Percentiles rank a stretch among this genome's conserved stretches.
Evolutionary conservation across 2,797 vertebrate species (phyloP).

Genomic region (Saguinus oedipus): DNA sequence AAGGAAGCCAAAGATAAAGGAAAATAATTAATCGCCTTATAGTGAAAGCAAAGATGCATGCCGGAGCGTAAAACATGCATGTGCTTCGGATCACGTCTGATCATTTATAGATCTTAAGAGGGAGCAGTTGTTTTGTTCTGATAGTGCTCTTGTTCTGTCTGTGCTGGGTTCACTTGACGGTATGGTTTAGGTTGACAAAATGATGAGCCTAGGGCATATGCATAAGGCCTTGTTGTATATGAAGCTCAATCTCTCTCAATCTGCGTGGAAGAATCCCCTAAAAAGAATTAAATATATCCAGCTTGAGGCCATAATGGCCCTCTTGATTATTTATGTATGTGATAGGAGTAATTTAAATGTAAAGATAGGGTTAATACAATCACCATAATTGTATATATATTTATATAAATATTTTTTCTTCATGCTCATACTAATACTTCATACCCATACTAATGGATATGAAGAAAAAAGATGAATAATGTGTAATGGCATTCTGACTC

Average conservation of each 20-base stretch:
- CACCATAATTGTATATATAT: not conserved
- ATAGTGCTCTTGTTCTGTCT: not conserved
- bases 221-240: not conserved
- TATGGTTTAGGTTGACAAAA: not conserved
- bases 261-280: not conserved
- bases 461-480: not conserved
- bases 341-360: not conserved
- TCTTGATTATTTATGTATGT: not conserved
- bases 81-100: not conserved
- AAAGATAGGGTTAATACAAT: not conserved
- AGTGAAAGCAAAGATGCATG: not conserved
- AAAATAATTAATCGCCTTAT: not conserved
- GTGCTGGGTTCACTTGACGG: not conserved
- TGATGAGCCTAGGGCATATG: not conserved
- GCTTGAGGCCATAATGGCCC: not conserved
- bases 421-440: not conserved
- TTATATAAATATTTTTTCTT: not conserved
- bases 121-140: conserved; percentile 13
- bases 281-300: not conserved
- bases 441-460: not conserved
- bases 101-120: conserved; percentile 31
- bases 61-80: not conserved
- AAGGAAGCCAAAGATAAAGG: not conserved
- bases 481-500: not conserved
- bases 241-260: not conserved